Conservation (phyloP, 2,888 invertebrate genomes). For the Oxyscelio sp. region DNA sequence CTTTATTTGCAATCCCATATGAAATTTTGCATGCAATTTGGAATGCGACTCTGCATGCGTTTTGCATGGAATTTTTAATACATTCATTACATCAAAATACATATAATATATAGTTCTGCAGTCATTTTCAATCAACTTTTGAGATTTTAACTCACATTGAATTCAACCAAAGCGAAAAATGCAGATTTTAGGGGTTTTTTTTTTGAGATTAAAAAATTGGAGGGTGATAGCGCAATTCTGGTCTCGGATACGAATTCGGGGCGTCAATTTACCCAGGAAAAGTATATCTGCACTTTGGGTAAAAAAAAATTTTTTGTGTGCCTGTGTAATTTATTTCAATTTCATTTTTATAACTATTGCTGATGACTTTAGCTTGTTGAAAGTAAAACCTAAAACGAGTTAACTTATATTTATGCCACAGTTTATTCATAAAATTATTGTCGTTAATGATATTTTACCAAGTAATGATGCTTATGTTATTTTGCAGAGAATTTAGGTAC, state of each 20-base stretch:
- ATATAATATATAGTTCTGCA: not conserved
- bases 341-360: too few relatives aligned
- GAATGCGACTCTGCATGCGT: not conserved
- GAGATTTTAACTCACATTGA: not conserved
- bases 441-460: too few relatives aligned
- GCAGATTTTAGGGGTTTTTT: not conserved
- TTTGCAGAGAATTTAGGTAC: too few relatives aligned
- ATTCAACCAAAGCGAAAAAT: not conserved
- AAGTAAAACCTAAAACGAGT: too few relatives aligned
- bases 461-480: too few relatives aligned
- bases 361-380: too few relatives aligned
- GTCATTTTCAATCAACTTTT: not conserved
- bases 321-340: too few relatives aligned
- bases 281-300: not conserved
- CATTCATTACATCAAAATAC: not conserved
- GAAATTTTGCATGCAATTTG: not conserved
- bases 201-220: not conserved
- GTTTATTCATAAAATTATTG: too few relatives aligned
- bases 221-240: slow-evolving; percentile 1
- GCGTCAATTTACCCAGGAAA: not conserved
- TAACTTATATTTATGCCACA: too few relatives aligned
- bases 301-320: not conserved
- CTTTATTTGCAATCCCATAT: too few relatives aligned
- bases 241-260: not conserved
- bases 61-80: not conserved